Evolutionary conservation across 92 coral and sea anemone species (phyloP).

Genomic region (Parazoanthus darwini): DNA sequence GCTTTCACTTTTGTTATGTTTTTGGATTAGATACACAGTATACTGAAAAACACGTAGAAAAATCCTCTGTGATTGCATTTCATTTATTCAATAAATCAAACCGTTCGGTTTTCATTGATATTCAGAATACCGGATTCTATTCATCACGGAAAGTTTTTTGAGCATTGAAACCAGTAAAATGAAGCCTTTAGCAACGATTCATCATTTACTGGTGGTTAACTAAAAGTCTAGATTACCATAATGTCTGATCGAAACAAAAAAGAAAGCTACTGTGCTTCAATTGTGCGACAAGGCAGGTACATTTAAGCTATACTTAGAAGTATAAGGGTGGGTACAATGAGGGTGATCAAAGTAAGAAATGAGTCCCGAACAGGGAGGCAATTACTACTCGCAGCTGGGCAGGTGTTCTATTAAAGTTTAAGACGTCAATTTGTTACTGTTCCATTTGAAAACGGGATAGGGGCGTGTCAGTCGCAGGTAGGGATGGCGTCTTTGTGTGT

Average conservation of each 20-base stretch:
- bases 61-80: background rate
- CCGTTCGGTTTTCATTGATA: background rate
- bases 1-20: no score
- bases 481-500: background rate
- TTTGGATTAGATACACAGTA: no score
- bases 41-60: no score
- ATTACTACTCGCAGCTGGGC: background rate
- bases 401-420: background rate
- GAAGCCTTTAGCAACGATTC: background rate
- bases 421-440: background rate
- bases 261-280: background rate
- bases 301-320: background rate
- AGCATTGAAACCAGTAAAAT: background rate
- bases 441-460: slow-evolving; percentile 8
- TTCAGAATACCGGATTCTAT: background rate
- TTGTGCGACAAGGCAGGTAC: background rate
- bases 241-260: background rate
- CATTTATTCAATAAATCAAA: background rate
- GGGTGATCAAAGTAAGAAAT: background rate
- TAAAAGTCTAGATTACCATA: background rate
- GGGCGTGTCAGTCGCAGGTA: background rate
- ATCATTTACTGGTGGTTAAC: no score
- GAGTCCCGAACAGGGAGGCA: background rate
- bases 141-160: background rate
- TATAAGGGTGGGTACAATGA: background rate